Conservation (phyloP, 92 coral and sea anemone genomes). For the Diadumene lineata region DNA sequence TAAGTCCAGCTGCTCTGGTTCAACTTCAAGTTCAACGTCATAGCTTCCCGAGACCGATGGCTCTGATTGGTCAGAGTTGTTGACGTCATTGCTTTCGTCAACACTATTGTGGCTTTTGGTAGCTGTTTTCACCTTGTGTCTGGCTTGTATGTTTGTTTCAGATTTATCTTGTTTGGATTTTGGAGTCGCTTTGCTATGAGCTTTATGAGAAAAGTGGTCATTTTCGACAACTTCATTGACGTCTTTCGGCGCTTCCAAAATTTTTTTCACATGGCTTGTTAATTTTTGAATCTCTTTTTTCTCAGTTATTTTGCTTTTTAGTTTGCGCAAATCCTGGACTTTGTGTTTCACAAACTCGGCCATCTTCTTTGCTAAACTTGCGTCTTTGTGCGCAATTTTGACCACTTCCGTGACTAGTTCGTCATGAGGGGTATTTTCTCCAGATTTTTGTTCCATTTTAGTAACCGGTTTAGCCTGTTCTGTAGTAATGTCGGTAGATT, state of each 20-base stretch:
- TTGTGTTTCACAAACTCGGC: not conserved
- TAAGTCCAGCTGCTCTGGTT: slow-evolving; percentile 27
- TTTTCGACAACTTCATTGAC: slow-evolving; percentile 19
- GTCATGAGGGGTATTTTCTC: not conserved
- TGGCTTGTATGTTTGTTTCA: not conserved
- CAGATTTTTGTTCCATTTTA: not conserved
- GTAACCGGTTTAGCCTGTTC: not conserved
- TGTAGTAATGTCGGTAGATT: too few species aligned
- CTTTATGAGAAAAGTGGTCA: not conserved
- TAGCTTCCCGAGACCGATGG: slow-evolving; percentile 31
- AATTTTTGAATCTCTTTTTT: not conserved
- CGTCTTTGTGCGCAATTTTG: slow-evolving; percentile 10
- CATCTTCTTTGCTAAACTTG: slow-evolving; percentile 11
- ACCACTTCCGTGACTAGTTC: slow-evolving; percentile 8
- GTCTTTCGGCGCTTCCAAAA: slow-evolving; percentile 15
- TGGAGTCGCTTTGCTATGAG: not conserved
- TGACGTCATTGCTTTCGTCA: slow-evolving; percentile 18
- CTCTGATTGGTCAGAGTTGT: slow-evolving; percentile 18
- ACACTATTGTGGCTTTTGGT: not conserved
- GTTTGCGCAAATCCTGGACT: slow-evolving; percentile 3
- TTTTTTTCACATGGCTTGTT: not conserved
- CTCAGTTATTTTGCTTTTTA: slow-evolving; percentile 10
- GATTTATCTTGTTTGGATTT: not conserved
- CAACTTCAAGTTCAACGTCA: slow-evolving; percentile 35
- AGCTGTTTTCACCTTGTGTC: not conserved